Evolutionary conservation across 2,797 vertebrate genomes (phyloP).

Genomic region (Tinamus major): DNA sequence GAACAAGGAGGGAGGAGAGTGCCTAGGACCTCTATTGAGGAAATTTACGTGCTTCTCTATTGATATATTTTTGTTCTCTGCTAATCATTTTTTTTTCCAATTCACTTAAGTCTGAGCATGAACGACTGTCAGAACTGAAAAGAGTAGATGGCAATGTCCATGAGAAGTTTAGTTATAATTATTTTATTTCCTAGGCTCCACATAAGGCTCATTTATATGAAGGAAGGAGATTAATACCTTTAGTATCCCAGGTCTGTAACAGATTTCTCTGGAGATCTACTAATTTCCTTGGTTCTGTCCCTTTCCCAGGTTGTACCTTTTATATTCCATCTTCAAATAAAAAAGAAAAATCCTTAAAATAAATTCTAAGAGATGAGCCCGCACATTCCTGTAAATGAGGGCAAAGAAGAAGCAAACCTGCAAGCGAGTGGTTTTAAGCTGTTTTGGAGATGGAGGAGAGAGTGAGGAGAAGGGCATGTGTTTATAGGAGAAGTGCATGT

Average conservation of each 20-base stretch:
- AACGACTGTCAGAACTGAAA: neutral
- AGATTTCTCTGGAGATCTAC: constrained; percentile 46
- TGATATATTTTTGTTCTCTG: constrained; percentile 28
- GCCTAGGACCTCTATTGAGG: constrained; percentile 2
- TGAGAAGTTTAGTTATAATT: constrained; percentile 46
- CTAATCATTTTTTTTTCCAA: constrained; percentile 21
- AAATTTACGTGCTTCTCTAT: constrained; percentile 30
- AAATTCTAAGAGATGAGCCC: neutral
- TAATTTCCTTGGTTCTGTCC: neutral
- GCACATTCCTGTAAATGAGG: neutral
- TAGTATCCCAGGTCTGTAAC: constrained; percentile 30
- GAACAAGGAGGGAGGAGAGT: neutral
- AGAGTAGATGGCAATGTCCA: constrained; percentile 18
- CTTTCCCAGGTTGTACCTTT: neutral
- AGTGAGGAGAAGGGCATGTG: neutral
- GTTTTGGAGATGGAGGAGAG: neutral
- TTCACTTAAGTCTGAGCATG: constrained; percentile 18
- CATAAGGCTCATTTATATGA: constrained; percentile 40
- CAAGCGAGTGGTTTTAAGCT: fast-evolving
- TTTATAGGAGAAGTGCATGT: too few relatives aligned
- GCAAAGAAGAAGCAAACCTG: neutral
- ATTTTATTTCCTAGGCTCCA: constrained; percentile 33
- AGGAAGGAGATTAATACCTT: constrained; percentile 37
- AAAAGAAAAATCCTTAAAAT: neutral
- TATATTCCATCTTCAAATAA: neutral